Percentiles rank a stretch among this genome's conserved stretches.
Evolutionary conservation across 2,888 invertebrate genomes (phyloP).

Genomic region (Arctia plantaginis): DNA sequence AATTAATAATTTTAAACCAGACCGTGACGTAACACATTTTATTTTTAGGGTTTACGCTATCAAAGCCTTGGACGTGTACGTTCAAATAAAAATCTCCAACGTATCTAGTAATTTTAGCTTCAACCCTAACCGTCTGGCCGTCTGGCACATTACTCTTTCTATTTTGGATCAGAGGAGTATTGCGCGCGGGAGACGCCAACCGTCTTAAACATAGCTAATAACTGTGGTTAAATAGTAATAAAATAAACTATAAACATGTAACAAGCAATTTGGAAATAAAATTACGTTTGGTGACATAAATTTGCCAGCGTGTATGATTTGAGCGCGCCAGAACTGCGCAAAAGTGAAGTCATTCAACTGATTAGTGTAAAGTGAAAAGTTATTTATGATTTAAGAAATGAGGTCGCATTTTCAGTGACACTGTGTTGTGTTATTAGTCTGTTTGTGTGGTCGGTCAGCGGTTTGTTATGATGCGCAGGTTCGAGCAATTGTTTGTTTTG

Average conservation of each 20-base stretch:
- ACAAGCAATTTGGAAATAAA: constrained; percentile 49
- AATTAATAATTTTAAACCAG: constrained; percentile 28
- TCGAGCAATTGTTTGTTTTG: constrained; percentile 56
- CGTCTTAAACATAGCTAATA: constrained; percentile 55
- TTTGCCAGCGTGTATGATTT: constrained; percentile 41
- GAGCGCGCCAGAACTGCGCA: constrained; percentile 33
- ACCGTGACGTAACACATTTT: constrained; percentile 40
- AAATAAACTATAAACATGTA: constrained; percentile 61
- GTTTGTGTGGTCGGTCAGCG: constrained; percentile 42
- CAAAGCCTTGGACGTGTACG: constrained; percentile 43
- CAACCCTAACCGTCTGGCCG: constrained; percentile 75
- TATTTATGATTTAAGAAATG: constrained; percentile 38
- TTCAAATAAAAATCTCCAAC: constrained; percentile 60
- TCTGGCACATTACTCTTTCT: constrained; percentile 80
- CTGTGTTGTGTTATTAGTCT: constrained; percentile 46
- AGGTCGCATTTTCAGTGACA: constrained; percentile 46
- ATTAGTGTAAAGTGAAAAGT: constrained; percentile 40
- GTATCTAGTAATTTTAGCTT: constrained; percentile 72
- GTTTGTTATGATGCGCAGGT: constrained; percentile 59
- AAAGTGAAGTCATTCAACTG: constrained; percentile 25
- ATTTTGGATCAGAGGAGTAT: constrained; percentile 73
- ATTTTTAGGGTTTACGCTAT: constrained; percentile 57
- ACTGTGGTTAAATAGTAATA: constrained; percentile 59
- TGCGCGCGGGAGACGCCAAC: constrained; percentile 60
- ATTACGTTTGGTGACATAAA: constrained; percentile 55